These are phyloP conservation scores for Phymorhynchus buccinoides DNA, from an alignment of 1,140 invertebrate species.

Conservation along the genomic window DNA sequence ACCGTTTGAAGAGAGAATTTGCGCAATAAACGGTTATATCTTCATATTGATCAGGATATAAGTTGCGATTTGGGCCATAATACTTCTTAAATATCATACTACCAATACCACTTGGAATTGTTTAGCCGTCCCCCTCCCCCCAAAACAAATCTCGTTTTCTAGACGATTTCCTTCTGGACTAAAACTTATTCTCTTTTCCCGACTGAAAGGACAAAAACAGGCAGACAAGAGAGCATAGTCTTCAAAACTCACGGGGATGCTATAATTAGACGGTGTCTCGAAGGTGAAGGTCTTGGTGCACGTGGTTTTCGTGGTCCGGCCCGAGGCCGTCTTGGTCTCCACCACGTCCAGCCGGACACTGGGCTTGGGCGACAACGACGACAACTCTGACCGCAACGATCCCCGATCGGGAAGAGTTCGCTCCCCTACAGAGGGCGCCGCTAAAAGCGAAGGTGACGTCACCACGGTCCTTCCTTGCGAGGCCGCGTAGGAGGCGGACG, in stretches of 20 bases:
- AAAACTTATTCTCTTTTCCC: background rate
- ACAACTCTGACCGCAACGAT: background rate
- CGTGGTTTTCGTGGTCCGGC: slow-evolving; percentile 21
- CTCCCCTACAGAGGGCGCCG: slow-evolving; percentile 10
- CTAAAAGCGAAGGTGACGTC: background rate
- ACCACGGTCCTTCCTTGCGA: background rate
- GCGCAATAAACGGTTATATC: too few relatives aligned
- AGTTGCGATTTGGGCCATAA: too few relatives aligned
- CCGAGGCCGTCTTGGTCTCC: slow-evolving; percentile 8
- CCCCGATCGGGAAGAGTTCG: background rate
- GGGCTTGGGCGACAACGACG: background rate
- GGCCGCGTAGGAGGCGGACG: background rate
- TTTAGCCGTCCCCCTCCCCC: too few relatives aligned
- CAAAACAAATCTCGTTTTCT: too few relatives aligned
- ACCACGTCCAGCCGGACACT: background rate
- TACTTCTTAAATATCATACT: too few relatives aligned
- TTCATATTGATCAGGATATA: too few relatives aligned
- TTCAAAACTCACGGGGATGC: slow-evolving; percentile 27
- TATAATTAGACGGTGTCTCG: slow-evolving; percentile 37
- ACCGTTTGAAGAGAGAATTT: too few relatives aligned
- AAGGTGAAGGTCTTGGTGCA: slow-evolving; percentile 40
- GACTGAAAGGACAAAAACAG: background rate
- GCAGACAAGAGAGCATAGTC: too few relatives aligned
- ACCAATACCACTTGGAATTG: too few relatives aligned
- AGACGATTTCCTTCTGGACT: background rate